Base-by-base conservation (phyloP, 2,888 invertebrate species). In the Scaptomyza reducta region DNA sequence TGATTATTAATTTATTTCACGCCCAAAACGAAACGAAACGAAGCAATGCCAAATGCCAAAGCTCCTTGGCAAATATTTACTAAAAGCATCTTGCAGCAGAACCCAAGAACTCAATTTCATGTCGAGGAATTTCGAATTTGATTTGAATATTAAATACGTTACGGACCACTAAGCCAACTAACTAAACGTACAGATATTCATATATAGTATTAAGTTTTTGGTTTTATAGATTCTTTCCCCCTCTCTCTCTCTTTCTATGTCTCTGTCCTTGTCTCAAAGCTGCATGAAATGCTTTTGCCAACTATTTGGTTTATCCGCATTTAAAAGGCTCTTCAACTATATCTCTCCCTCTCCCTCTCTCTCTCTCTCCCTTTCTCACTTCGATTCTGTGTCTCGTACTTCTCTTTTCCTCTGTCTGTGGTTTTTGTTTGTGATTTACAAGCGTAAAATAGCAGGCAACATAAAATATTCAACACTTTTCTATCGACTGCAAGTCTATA, bases 391-490 rank as follows among this genome's bases (percentile, higher is more conserved):
- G 4, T 0, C 9, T 9, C 31, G 3, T 22, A 22, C 5, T 1
- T n/a, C 13, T 16, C 0, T 13, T 13, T 16, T 14, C 6, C 45
- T 58, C 78, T 87, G 81, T 56, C 75, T 87, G 81, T 73, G 81
- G 81, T 62, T 84, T 84, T 60, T 66, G 68, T 59, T 72, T 84
- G 76, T 84, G 81, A 82, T 87, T 82, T 87, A 82, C 81, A 82
- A 84, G 87, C 81, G 81, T 84, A 70, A 82, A 82, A 82, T 87
- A 80, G 81, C 79, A 84, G 68, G 67, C 70, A 70, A 45, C 81
- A 84, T 82, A 53, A 82, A 82, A 84, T 87, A 82, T 82, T 84
- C 64, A 82, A 75, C 81, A 67, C 54, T 66, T 66, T 75, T 47
- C 66, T 75, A 78, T 87, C 71, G 78, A 59, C 70, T 75, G 14